Percentiles rank a stretch among this genome's conserved stretches.
Conservation (phyloP, 2,888 invertebrate species). For the Drosophila stalkeri region DNA sequence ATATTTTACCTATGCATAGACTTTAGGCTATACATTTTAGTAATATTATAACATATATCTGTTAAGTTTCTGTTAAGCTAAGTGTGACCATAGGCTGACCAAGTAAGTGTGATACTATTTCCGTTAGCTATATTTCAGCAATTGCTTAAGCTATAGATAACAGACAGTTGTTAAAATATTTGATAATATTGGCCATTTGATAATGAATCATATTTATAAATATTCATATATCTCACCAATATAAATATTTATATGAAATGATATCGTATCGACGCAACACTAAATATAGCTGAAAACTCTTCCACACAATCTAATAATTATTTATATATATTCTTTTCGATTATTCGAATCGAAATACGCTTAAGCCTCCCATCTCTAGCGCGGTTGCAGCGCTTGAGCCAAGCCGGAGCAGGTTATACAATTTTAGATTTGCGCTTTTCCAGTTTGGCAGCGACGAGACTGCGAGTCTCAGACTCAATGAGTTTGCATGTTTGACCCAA, state of each 20-base stretch:
- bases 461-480: conserved; percentile 54
- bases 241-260: neutral
- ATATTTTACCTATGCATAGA: too few relatives aligned
- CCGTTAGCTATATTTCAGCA: neutral
- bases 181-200: neutral
- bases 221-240: neutral
- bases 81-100: neutral
- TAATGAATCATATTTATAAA: conserved; percentile 3
- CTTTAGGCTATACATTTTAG: too few relatives aligned
- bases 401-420: conserved; percentile 72
- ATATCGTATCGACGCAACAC: neutral
- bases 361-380: conserved; percentile 33
- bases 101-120: neutral
- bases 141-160: neutral
- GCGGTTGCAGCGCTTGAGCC: conserved; percentile 24
- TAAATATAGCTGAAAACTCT: neutral
- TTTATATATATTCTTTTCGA: neutral
- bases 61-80: neutral
- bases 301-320: neutral
- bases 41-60: neutral
- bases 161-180: neutral
- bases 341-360: neutral
- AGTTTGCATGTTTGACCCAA: conserved; percentile 80
- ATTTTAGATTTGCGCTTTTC: conserved; percentile 75
- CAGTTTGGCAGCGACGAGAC: conserved; percentile 67